Evolutionary conservation across 2,797 vertebrate genomes (phyloP), one percentile per base, ranked within the genome.

Genomic region (Periparus ater): DNA sequence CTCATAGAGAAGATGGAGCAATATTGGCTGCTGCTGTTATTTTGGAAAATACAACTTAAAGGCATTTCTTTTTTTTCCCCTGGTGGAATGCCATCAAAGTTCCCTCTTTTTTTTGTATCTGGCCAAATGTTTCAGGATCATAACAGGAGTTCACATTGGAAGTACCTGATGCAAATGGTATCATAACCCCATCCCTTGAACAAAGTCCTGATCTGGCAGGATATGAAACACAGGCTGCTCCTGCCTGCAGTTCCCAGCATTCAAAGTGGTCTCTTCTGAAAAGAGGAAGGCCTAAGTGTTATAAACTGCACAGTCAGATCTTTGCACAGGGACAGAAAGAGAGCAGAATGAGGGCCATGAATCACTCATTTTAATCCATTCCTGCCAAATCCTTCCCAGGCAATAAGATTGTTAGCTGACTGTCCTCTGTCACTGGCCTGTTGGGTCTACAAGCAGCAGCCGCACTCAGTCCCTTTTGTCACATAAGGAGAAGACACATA

Each of bases 401-500:
- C 55, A 91, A 40, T 50, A 2, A 11, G 60, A 61, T 21, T 73
- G 11, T 55, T 44, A 75, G 61, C 32, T 70, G 44, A 27, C 27
- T 75, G 77, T 65, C 40, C 21, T 57, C 12, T 48, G 42, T 22
- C 53, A 17, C 21, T 51, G 48, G 23, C 22, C 73, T 65, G 22
- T 27, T 71, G 32, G 71, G 29, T 38, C 30, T 85, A 29, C 30
- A 70, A 71, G 62, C 12, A 91, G 63, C 67, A 74, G 18, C 23
- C 47, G 14, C 22, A 22, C 32, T 72, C 83, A 38, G 30, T 30
- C 29, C 58, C 47, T 62, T 66, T 4, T 57, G 50, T 40, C 79
- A 53, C 12, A 15, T 8, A 47, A 88, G 19, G 36, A 60, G 73
- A 55, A 94, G 67, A 17, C 21, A 88, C 76, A 95, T 98, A 99